Percentiles rank a stretch among this genome's conserved stretches.
Evolutionary conservation across 2,113 vertebrate species (phyloP).

Genomic region (Tenrec ecaudatus): DNA sequence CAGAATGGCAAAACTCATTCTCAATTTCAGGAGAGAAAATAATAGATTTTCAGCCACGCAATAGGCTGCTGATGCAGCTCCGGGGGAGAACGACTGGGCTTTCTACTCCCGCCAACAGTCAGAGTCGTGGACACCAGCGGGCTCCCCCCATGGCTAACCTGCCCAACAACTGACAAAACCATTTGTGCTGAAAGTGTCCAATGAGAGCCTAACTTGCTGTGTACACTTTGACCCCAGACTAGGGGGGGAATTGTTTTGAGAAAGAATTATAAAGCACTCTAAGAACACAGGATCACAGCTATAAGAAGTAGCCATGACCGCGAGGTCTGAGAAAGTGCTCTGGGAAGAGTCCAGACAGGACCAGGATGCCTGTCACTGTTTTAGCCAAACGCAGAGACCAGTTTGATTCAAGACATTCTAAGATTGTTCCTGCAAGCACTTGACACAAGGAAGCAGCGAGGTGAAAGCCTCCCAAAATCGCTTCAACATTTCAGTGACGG

Average conservation of each 20-base stretch:
- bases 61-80: too few species aligned
- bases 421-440: too few species aligned
- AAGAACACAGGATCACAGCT: not conserved
- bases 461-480: too few species aligned
- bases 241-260: too few species aligned
- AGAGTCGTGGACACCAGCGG: too few species aligned
- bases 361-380: too few species aligned
- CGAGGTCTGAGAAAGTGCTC: not conserved
- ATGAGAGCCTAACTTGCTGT: not conserved
- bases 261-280: not conserved
- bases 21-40: not conserved
- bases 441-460: too few species aligned
- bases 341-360: not conserved
- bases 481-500: too few species aligned
- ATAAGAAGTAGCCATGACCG: not conserved
- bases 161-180: not conserved
- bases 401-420: too few species aligned
- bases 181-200: not conserved
- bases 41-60: not conserved
- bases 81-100: too few species aligned
- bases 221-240: not conserved
- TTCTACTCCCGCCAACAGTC: too few species aligned
- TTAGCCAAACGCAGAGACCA: too few species aligned
- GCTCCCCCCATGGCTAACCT: not conserved
- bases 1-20: not conserved